Conservation (phyloP, 2,797 vertebrate species). For the Dicrostonyx torquatus region DNA sequence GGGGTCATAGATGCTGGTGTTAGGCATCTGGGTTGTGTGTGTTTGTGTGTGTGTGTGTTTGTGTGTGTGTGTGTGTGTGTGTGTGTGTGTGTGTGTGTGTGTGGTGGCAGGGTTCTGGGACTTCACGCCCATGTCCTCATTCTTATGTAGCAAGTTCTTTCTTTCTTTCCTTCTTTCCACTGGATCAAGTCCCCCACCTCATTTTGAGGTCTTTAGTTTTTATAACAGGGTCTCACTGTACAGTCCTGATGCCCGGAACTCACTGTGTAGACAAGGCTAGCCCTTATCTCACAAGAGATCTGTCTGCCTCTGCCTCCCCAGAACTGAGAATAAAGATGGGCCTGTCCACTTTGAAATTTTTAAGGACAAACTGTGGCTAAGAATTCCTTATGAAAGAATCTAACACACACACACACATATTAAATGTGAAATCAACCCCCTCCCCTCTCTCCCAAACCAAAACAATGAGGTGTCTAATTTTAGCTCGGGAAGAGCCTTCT, state of each 20-base stretch:
- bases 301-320: neutral
- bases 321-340: neutral
- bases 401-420: conserved; percentile 51
- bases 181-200: neutral
- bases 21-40: neutral
- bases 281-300: neutral
- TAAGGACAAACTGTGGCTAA: conserved; percentile 22
- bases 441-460: neutral
- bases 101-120: neutral
- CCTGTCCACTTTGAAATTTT: neutral
- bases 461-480: conserved; percentile 72
- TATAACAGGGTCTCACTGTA: neutral
- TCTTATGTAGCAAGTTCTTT: neutral
- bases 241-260: neutral
- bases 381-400: conserved; percentile 73
- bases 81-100: too few species aligned
- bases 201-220: neutral
- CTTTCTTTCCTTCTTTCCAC: neutral
- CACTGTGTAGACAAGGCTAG: neutral
- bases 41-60: too few species aligned
- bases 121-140: too few species aligned
- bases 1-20: neutral
- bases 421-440: conserved; percentile 54
- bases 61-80: too few species aligned
- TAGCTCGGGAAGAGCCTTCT: conserved; percentile 65